Percentiles rank a stretch among this genome's conserved stretches.
Evolutionary conservation across 37 sponge, comb jelly and placozoan genomes (phyloP).

Genomic region (Petrosia ficiformis): DNA sequence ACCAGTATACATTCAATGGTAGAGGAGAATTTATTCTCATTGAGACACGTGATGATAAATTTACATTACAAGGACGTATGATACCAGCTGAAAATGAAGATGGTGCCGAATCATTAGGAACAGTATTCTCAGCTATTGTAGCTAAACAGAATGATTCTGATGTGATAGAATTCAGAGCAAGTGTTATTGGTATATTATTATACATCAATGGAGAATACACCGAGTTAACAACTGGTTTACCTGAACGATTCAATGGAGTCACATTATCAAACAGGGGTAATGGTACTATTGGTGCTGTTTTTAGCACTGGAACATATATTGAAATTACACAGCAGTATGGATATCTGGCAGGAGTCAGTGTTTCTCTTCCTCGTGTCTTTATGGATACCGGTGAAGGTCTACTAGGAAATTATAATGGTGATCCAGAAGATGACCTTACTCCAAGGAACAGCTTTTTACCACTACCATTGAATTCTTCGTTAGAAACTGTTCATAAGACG

Average conservation of each 20-base stretch:
- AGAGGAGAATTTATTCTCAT: constrained; percentile 37
- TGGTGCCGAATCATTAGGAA: background rate
- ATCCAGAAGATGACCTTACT: background rate
- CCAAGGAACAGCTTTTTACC: background rate
- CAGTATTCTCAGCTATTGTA: constrained; percentile 38
- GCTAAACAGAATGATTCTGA: constrained; percentile 24
- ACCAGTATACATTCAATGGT: constrained; percentile 52
- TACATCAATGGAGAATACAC: constrained; percentile 21
- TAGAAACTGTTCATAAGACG: background rate
- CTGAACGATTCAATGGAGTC: constrained; percentile 4
- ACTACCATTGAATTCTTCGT: constrained; percentile 8
- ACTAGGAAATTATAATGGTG: constrained; percentile 18
- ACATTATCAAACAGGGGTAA: constrained; percentile 11
- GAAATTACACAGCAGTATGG: background rate
- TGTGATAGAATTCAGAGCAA: background rate
- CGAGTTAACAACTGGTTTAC: background rate
- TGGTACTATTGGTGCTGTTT: constrained; percentile 2
- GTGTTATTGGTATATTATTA: constrained; percentile 8
- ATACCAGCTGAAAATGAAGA: background rate
- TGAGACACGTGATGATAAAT: constrained; percentile 10
- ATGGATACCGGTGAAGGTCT: background rate
- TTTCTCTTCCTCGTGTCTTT: background rate
- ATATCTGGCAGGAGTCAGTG: background rate
- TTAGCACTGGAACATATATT: constrained; percentile 1
- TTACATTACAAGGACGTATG: constrained; percentile 41